These are phyloP conservation scores for Pempheris klunzingeri DNA, from an alignment of 2,797 vertebrate genomes.

Conservation along the genomic window DNA sequence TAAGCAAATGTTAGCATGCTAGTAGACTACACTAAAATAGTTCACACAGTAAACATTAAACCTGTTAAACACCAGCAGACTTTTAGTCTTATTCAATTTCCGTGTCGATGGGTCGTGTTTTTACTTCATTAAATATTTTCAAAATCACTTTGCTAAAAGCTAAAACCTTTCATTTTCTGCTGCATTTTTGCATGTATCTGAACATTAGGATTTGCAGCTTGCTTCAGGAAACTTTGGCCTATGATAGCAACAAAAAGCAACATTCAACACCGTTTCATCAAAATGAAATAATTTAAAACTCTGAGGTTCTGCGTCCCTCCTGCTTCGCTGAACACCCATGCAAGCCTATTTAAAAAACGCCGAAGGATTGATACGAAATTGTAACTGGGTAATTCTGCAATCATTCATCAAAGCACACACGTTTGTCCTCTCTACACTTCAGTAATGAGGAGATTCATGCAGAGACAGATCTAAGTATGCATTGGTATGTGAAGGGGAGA, in stretches of 20 bases:
- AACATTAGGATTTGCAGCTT: neutral
- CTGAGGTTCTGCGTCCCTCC: constrained; percentile 3
- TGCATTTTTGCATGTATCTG: neutral
- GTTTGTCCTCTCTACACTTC: constrained; percentile 40
- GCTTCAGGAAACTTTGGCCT: neutral
- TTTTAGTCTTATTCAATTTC: neutral
- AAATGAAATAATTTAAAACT: neutral
- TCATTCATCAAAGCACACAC: constrained; percentile 58
- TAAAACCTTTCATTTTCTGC: neutral
- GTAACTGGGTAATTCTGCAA: constrained; percentile 14
- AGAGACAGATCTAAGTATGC: constrained; percentile 79
- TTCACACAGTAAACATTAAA: neutral
- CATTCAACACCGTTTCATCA: constrained; percentile 1
- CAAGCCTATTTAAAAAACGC: constrained; percentile 15
- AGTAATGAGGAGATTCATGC: constrained; percentile 71
- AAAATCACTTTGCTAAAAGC: neutral
- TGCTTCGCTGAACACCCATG: constrained; percentile 11
- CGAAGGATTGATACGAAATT: constrained; percentile 10
- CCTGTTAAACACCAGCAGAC: neutral
- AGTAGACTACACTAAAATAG: neutral
- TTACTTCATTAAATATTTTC: constrained; percentile 9
- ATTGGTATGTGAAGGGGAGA: constrained; percentile 77
- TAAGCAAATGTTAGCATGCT: neutral
- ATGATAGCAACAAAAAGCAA: constrained; percentile 4
- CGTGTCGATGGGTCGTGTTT: neutral